These are phyloP conservation scores for Physeter macrocephalus DNA, from an alignment of 2,113 vertebrate species.

Conservation along the genomic window DNA sequence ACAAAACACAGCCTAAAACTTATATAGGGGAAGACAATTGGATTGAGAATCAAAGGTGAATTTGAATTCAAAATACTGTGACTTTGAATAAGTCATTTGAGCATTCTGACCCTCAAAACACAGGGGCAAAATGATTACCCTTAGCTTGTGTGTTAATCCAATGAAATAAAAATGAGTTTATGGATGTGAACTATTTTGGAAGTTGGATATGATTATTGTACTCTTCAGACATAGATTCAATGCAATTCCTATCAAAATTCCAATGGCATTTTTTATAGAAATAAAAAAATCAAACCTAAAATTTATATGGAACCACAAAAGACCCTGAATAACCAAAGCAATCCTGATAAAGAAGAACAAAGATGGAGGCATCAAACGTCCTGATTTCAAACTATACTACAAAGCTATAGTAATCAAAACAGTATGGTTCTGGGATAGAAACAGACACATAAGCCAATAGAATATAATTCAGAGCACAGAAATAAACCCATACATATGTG, in stretches of 20 bases:
- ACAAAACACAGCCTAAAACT: not conserved
- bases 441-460: not conserved
- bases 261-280: not conserved
- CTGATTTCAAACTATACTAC: not conserved
- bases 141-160: not conserved
- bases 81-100: not conserved
- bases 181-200: not conserved
- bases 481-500: not conserved
- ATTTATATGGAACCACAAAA: not conserved
- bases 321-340: not conserved
- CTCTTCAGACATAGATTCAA: not conserved
- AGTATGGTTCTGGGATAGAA: not conserved
- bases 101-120: not conserved
- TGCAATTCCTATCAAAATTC: not conserved
- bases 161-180: not conserved
- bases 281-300: not conserved
- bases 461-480: not conserved
- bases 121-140: not conserved
- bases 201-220: not conserved
- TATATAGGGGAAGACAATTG: not conserved
- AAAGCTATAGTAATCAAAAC: not conserved
- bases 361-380: not conserved
- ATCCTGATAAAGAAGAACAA: not conserved
- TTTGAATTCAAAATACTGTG: not conserved
- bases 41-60: not conserved